These are phyloP conservation scores for Cygnus atratus DNA, from an alignment of 2,113 vertebrate species.

Conservation along the genomic window DNA sequence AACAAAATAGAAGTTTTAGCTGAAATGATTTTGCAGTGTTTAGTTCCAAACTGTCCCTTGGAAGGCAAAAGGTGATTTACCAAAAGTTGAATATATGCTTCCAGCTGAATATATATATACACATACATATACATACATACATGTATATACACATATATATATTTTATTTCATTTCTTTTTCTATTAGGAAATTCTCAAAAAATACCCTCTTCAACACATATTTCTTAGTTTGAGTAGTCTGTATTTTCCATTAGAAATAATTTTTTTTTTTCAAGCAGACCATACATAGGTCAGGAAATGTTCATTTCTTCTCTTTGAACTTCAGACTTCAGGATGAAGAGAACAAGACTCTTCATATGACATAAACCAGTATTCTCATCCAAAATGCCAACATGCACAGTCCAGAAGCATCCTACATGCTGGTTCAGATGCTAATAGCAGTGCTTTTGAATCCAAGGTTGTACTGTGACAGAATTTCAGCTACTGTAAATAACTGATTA, in stretches of 20 bases:
- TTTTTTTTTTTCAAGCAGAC: background rate
- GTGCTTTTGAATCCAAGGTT: background rate
- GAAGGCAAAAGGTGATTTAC: background rate
- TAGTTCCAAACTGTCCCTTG: background rate
- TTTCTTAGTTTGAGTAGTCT: background rate
- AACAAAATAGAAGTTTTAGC: background rate
- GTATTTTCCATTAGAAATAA: background rate
- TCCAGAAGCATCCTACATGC: background rate
- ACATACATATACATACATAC: too few species aligned
- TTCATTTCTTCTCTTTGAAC: background rate
- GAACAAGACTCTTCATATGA: background rate
- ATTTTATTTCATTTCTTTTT: background rate
- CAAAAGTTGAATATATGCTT: background rate
- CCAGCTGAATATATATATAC: background rate
- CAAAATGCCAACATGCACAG: background rate
- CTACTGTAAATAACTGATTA: background rate
- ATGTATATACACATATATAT: too few species aligned
- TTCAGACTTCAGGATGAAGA: background rate
- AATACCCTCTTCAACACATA: background rate
- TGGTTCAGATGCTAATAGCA: background rate
- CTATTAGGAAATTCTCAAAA: background rate
- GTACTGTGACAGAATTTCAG: background rate
- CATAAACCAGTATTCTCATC: background rate
- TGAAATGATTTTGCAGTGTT: background rate
- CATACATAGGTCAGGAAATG: background rate